Evolutionary conservation across 2,113 vertebrate genomes (phyloP).

Genomic region (Ochotona princeps): DNA sequence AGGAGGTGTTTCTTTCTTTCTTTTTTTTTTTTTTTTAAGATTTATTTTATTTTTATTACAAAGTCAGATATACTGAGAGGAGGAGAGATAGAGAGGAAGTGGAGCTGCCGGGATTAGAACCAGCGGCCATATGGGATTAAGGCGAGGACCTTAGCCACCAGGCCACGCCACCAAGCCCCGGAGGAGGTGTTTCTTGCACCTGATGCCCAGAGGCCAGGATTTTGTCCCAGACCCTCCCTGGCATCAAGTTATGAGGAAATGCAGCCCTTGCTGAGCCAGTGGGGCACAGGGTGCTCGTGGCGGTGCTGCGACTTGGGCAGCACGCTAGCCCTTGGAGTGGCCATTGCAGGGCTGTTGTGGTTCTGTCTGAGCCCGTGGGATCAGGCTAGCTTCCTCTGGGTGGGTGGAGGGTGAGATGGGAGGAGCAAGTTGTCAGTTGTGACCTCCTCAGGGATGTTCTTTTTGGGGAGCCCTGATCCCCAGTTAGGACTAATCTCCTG

Average conservation of each 20-base stretch:
- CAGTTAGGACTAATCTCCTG: slow-evolving; percentile 32
- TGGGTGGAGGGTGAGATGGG: neutral
- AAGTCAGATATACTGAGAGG: too few relatives aligned
- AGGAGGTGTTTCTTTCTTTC: neutral
- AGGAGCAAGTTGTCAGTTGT: neutral
- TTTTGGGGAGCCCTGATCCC: neutral
- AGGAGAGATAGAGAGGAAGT: too few relatives aligned
- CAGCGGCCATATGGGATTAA: too few relatives aligned
- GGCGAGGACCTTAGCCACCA: too few relatives aligned
- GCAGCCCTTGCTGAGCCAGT: neutral
- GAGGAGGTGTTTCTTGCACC: neutral
- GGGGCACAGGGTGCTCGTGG: neutral
- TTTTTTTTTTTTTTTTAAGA: too few relatives aligned
- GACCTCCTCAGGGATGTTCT: neutral
- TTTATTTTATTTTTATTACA: too few relatives aligned
- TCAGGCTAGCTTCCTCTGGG: neutral
- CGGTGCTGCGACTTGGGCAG: neutral
- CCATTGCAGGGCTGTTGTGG: neutral
- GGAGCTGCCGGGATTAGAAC: too few relatives aligned
- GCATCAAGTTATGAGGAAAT: neutral
- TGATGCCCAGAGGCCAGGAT: neutral
- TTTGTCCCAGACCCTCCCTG: neutral
- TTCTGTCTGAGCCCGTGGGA: neutral
- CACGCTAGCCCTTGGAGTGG: neutral
- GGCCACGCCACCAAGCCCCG: too few relatives aligned